Evolutionary conservation across 37 sponge, comb jelly and placozoan species (phyloP).

Genomic region (Amphimedon queenslandica): DNA sequence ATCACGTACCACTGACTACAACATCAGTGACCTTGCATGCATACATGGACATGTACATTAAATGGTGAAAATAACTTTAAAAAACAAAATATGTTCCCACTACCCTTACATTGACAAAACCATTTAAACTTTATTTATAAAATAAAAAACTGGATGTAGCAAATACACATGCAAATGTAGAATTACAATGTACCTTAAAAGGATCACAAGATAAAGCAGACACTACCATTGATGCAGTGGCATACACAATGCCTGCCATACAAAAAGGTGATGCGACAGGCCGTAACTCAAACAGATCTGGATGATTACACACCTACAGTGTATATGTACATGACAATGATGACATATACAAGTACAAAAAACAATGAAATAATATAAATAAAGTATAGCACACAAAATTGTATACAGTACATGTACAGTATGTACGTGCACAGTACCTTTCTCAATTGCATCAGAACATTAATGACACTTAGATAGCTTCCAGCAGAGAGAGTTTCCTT

Average conservation of each 20-base stretch:
- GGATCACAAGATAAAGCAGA: conserved; percentile 46
- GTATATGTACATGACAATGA: too few species aligned
- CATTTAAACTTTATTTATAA: too few species aligned
- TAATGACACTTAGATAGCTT: conserved; percentile 96
- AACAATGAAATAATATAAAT: neutral
- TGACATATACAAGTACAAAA: neutral
- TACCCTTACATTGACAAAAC: too few species aligned
- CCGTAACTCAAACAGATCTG: conserved; percentile 95
- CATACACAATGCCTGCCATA: conserved; percentile 57
- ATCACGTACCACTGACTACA: too few species aligned
- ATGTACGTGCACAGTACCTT: conserved; percentile 56
- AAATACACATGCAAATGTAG: neutral
- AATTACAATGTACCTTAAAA: conserved; percentile 50
- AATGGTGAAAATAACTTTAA: neutral
- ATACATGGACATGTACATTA: neutral
- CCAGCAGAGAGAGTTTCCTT: conserved; percentile 78
- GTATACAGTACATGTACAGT: neutral
- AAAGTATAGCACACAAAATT: neutral
- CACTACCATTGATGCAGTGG: conserved; percentile 65
- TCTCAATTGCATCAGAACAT: conserved; percentile 97
- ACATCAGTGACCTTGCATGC: neutral
- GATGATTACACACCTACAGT: conserved; percentile 97
- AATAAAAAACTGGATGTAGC: conserved; percentile 1
- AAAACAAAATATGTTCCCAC: neutral
- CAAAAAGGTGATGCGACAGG: conserved; percentile 79